Conservation (phyloP, 2,113 vertebrate species). For the Pholis gunnellus region DNA sequence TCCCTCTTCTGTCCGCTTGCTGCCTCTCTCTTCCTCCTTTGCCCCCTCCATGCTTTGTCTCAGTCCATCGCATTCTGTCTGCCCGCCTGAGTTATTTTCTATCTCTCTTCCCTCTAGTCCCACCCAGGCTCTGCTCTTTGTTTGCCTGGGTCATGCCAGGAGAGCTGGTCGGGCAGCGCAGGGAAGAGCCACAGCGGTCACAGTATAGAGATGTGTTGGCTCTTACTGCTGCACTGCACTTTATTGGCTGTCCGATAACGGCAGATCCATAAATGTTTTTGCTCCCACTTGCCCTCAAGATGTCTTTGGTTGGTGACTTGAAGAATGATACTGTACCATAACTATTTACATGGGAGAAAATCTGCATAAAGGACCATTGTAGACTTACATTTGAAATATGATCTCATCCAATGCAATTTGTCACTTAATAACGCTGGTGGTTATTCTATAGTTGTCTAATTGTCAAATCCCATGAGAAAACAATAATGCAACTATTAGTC, state of each 20-base stretch:
- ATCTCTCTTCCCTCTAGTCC: conserved; percentile 14
- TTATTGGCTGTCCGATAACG: conserved; percentile 46
- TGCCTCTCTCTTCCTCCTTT: conserved; percentile 60
- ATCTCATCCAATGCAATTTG: background rate
- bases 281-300: conserved; percentile 20
- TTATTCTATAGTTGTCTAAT: background rate
- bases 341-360: background rate
- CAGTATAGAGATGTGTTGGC: conserved; percentile 23
- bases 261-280: conserved; percentile 45
- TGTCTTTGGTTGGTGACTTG: conserved; percentile 1
- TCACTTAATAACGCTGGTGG: background rate
- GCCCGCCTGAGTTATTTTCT: conserved; percentile 47
- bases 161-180: conserved; percentile 27
- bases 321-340: background rate
- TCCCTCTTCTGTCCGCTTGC: conserved; percentile 50
- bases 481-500: background rate
- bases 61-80: conserved; percentile 62
- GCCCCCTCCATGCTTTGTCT: conserved; percentile 61
- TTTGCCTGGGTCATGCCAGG: conserved; percentile 60
- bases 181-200: conserved; percentile 22
- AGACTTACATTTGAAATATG: background rate
- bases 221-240: conserved; percentile 31
- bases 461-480: background rate
- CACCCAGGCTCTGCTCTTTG: conserved; percentile 38
- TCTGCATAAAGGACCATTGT: background rate